Base-by-base conservation (phyloP, 2,797 vertebrate species). In the Liparis tanakae region DNA sequence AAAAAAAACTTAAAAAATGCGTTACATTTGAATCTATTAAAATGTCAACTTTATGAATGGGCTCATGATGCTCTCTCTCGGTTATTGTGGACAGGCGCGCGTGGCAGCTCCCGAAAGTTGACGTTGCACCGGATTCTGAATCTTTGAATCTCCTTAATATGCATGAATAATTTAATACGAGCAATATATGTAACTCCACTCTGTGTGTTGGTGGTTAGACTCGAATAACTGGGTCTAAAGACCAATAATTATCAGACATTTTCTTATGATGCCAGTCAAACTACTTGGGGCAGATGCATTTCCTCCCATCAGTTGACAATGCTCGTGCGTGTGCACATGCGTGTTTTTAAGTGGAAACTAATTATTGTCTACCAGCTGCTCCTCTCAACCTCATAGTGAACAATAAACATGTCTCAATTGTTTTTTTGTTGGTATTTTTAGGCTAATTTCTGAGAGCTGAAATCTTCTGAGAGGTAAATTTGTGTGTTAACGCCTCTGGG, bases 11-110 rank as follows among this genome's bases (percentile, higher is more conserved):
- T n/a, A n/a, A n/a, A n/a, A 1, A 55, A n/a, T 0, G 7, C 2
- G 6, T 5, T 2, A 7, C 4, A 4, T 3, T 0, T 37, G 5
- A 4, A n/a, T 37, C 6, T 12, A 36, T 58, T 25, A 6, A 82
- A 64, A 70, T 63, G 1, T 10, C 2, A 64, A 71, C 54, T 51
- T 70, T 25, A n/a, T 72, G 2, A 72, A 33, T 58, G 58, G 39
- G 10, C 33, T 59, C 8, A 5, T 2, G 13, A 22, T 54, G 48
- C 22, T 5, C 18, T 53, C n/a, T 9, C 55, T n/a, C 9, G 4
- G 39, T 20, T 12, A 33, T 60, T 71, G 59, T 17, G 6, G 0
- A 14, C 39, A 37, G 65, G 55, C 57, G 61, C 61, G 20, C 58
- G 56, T 59, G 37, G 58, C 36, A 48, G 14, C 33, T 51, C 13